A percentile compares a stretch with the other conserved stretches of the same genome.
Evolutionary conservation across 2,797 vertebrate species (phyloP).

Genomic region (Clarias laeviceps): DNA sequence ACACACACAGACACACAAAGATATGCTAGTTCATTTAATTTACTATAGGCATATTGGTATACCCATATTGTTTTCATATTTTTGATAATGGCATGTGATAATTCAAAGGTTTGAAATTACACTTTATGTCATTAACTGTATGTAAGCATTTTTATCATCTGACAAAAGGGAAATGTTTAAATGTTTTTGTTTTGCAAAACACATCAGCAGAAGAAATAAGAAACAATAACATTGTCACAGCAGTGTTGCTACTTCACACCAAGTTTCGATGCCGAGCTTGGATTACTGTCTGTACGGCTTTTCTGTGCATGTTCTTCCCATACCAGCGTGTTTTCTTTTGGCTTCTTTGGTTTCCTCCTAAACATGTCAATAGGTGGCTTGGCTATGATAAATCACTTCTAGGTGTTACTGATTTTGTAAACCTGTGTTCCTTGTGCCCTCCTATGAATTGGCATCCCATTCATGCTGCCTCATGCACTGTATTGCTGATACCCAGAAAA

Average conservation of each 20-base stretch:
- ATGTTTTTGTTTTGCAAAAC: neutral
- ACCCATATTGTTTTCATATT: neutral
- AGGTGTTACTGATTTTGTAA: conserved; percentile 5
- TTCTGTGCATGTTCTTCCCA: neutral
- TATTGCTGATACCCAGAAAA: neutral
- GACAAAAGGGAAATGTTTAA: neutral
- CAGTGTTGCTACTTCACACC: neutral
- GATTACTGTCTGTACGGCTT: neutral
- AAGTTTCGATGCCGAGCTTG: neutral
- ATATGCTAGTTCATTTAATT: neutral
- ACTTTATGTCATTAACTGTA: neutral
- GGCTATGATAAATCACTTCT: neutral
- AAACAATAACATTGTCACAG: neutral
- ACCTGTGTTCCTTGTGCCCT: neutral
- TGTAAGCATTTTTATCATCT: neutral
- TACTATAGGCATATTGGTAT: neutral
- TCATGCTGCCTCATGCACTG: neutral
- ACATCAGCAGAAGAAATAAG: neutral
- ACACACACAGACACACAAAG: conserved; percentile 10
- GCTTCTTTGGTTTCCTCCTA: neutral
- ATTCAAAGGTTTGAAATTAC: neutral
- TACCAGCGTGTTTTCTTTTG: neutral
- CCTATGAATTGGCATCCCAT: neutral
- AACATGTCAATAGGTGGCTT: neutral
- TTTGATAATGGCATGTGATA: neutral